Evolutionary conservation across 2,888 invertebrate genomes (phyloP).

Genomic region (Calameuta idolon): DNA sequence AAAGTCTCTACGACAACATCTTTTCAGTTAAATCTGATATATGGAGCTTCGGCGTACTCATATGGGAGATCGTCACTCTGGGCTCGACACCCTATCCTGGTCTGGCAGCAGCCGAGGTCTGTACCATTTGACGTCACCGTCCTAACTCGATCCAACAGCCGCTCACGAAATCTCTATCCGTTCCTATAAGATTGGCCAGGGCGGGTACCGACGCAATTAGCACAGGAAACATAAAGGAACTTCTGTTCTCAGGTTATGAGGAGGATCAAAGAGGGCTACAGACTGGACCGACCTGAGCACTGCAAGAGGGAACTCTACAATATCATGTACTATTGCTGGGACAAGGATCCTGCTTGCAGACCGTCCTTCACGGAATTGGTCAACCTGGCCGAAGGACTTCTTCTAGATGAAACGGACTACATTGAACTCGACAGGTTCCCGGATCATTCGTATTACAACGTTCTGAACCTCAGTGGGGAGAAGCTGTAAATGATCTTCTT

Average conservation of each 20-base stretch:
- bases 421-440: constrained; percentile 93
- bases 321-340: constrained; percentile 97
- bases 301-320: constrained; percentile 93
- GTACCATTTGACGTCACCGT: constrained; percentile 26
- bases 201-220: no score
- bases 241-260: constrained; percentile 74
- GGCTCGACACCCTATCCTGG: constrained; percentile 97
- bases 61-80: constrained; percentile 96
- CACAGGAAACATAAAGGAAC: no score
- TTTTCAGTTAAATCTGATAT: constrained; percentile 95
- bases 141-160: not conserved
- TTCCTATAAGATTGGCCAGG: no score
- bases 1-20: constrained; percentile 93
- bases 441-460: constrained; percentile 92
- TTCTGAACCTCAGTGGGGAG: constrained; percentile 87
- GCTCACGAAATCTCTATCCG: no score
- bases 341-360: constrained; percentile 83
- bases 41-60: constrained; percentile 94
- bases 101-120: constrained; percentile 88
- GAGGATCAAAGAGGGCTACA: constrained; percentile 81
- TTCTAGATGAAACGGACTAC: constrained; percentile 92
- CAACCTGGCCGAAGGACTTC: constrained; percentile 81
- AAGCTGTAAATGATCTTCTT: constrained; percentile 70
- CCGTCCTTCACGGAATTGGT: constrained; percentile 89
- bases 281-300: constrained; percentile 93